These are phyloP conservation scores for Campylomormyrus tamandua DNA, from an alignment of 2,113 vertebrate genomes.

Conservation along the genomic window DNA sequence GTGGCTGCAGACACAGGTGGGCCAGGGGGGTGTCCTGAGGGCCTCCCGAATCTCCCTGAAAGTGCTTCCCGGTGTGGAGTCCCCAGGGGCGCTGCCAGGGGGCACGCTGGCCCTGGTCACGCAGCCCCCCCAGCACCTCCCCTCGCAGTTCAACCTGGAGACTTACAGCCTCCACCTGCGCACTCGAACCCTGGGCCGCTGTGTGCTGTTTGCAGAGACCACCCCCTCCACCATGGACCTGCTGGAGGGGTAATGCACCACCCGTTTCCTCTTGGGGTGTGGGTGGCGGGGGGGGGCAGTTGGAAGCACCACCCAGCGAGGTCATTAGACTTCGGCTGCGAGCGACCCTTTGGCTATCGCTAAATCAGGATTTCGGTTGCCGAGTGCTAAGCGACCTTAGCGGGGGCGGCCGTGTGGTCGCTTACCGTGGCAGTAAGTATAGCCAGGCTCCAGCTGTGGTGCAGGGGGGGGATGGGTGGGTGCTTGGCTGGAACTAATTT, in stretches of 20 bases:
- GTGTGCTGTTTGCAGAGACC: slow-evolving; percentile 74
- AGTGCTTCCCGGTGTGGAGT: slow-evolving; percentile 47
- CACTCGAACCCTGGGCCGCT: slow-evolving; percentile 66
- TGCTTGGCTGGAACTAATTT: slow-evolving; percentile 93
- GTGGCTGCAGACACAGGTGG: slow-evolving; percentile 55
- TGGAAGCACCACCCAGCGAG: neutral
- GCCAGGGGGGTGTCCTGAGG: slow-evolving; percentile 51
- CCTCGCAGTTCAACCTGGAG: slow-evolving; percentile 66
- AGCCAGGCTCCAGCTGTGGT: neutral
- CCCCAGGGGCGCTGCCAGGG: slow-evolving; percentile 38
- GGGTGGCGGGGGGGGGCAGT: neutral
- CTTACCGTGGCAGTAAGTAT: neutral
- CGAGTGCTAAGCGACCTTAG: neutral
- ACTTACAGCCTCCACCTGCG: slow-evolving; percentile 68
- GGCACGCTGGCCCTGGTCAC: slow-evolving; percentile 65
- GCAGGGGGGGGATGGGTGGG: slow-evolving; percentile 30
- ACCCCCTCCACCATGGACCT: slow-evolving; percentile 79
- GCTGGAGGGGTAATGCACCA: slow-evolving; percentile 77
- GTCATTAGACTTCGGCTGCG: neutral
- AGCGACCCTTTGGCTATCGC: neutral
- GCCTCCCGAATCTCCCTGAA: slow-evolving; percentile 65
- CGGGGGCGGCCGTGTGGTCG: neutral
- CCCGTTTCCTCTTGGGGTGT: neutral
- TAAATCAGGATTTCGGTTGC: neutral
- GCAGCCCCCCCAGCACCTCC: slow-evolving; percentile 43